phyloP scores from a whole-genome alignment of 2,797 vertebrate species.

The Chromobotia macracanthus region DNA sequence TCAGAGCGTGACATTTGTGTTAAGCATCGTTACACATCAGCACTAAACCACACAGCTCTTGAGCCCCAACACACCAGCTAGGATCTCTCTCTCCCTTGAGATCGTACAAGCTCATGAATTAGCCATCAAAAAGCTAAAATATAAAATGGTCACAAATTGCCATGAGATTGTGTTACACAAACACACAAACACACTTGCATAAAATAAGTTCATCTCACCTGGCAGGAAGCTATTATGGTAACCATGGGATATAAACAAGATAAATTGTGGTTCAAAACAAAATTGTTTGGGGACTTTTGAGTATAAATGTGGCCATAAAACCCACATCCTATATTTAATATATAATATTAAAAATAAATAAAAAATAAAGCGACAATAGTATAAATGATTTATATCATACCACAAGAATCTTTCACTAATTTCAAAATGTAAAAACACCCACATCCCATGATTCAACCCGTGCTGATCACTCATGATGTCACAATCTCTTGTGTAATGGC shows the following conservation, averaged over 20 bases:
- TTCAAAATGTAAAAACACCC: neutral
- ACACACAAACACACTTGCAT: too few species aligned
- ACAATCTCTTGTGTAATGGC: neutral
- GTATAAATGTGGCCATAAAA: neutral
- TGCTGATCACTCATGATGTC: neutral
- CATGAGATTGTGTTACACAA: too few species aligned
- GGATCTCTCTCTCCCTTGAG: conserved; percentile 23
- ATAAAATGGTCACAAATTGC: too few species aligned
- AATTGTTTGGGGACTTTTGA: neutral
- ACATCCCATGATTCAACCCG: neutral
- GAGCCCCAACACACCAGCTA: conserved; percentile 23
- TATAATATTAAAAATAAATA: too few species aligned
- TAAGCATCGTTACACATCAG: conserved; percentile 40
- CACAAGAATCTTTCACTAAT: neutral
- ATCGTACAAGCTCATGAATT: too few species aligned
- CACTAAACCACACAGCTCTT: conserved; percentile 37
- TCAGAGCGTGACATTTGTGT: conserved; percentile 24
- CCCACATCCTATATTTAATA: neutral
- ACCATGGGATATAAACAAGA: neutral
- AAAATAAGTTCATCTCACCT: neutral
- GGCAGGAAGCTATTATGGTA: neutral
- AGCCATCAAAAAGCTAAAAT: too few species aligned
- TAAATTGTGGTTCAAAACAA: conserved; percentile 23
- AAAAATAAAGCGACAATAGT: too few species aligned
- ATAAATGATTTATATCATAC: neutral